phyloP scores from a whole-genome alignment of 2,797 vertebrate genomes.

The Xenopus petersii region DNA sequence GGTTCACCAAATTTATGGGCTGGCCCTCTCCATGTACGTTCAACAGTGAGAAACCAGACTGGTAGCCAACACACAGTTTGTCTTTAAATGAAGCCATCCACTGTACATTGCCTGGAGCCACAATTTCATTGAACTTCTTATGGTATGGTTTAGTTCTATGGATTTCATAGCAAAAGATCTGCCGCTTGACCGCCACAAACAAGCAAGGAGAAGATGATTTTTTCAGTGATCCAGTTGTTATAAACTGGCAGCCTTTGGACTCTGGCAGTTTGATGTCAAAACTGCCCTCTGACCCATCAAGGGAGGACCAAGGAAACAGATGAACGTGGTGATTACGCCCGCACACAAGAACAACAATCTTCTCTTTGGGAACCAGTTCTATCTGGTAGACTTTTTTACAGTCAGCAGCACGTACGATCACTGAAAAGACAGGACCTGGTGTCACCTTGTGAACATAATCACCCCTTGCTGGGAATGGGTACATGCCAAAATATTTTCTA shows the following conservation, averaged over 20 bases:
- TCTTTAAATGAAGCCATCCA: conserved; percentile 88
- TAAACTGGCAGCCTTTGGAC: conserved; percentile 90
- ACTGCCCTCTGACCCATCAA: conserved; percentile 81
- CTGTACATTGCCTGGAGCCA: conserved; percentile 83
- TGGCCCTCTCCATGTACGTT: conserved; percentile 91
- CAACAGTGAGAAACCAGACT: conserved; percentile 89
- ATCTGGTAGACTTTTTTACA: conserved; percentile 93
- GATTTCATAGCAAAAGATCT: conserved; percentile 89
- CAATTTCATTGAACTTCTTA: conserved; percentile 82
- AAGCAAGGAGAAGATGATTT: conserved; percentile 78
- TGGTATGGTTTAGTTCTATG: conserved; percentile 80
- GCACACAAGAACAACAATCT: conserved; percentile 81
- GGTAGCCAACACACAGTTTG: conserved; percentile 89
- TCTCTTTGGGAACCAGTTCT: conserved; percentile 84
- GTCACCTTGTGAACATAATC: background rate
- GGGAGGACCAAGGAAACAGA: conserved; percentile 81
- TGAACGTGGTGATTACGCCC: conserved; percentile 90
- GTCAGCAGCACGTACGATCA: conserved; percentile 91
- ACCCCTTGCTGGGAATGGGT: too few species aligned
- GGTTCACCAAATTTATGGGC: conserved; percentile 86
- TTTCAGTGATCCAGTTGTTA: conserved; percentile 74
- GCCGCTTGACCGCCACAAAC: conserved; percentile 85
- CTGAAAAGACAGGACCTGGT: conserved; percentile 59
- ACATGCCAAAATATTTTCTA: too few species aligned
- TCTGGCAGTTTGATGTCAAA: conserved; percentile 87